Evolutionary conservation across 1,140 invertebrate genomes (phyloP).

Genomic region (Lepidurus apus): DNA sequence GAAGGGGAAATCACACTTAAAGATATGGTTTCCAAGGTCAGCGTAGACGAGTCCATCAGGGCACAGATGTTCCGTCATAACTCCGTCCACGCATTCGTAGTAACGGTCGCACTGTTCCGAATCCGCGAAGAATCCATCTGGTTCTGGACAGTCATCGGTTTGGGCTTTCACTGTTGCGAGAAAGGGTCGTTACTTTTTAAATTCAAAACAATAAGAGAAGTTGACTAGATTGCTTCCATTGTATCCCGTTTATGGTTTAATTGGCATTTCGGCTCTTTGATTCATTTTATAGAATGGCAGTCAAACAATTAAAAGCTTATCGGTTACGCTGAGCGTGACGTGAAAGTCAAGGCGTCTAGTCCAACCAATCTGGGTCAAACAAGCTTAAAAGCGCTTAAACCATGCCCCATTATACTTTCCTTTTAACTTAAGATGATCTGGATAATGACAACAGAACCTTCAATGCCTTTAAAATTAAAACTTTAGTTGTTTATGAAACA

Average conservation of each 20-base stretch:
- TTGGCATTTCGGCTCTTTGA: not conserved
- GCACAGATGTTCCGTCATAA: conserved; percentile 66
- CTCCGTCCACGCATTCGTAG: conserved; percentile 73
- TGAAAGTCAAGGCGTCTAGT: too few relatives aligned
- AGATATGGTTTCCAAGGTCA: conserved; percentile 62
- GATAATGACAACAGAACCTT: not conserved
- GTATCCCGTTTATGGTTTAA: not conserved
- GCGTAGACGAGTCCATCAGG: conserved; percentile 80
- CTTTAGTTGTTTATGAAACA: too few relatives aligned
- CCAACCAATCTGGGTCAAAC: too few relatives aligned
- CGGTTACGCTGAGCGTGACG: too few relatives aligned
- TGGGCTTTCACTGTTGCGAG: conserved; percentile 25
- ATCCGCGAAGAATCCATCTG: conserved; percentile 62
- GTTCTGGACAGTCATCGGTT: conserved; percentile 56
- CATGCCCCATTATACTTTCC: too few relatives aligned
- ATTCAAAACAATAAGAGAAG: not conserved
- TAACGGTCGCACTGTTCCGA: conserved; percentile 72
- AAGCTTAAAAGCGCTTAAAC: too few relatives aligned
- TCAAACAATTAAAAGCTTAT: too few relatives aligned
- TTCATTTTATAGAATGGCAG: too few relatives aligned
- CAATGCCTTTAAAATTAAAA: not conserved
- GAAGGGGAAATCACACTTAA: conserved; percentile 75
- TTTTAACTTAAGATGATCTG: too few relatives aligned
- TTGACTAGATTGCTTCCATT: not conserved
- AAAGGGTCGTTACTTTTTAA: conserved; percentile 3